A percentile compares a stretch with the other conserved stretches of the same genome.
These are phyloP conservation scores for Temnothorax ravouxi DNA, from an alignment of 2,888 invertebrate species.

Conservation along the genomic window DNA sequence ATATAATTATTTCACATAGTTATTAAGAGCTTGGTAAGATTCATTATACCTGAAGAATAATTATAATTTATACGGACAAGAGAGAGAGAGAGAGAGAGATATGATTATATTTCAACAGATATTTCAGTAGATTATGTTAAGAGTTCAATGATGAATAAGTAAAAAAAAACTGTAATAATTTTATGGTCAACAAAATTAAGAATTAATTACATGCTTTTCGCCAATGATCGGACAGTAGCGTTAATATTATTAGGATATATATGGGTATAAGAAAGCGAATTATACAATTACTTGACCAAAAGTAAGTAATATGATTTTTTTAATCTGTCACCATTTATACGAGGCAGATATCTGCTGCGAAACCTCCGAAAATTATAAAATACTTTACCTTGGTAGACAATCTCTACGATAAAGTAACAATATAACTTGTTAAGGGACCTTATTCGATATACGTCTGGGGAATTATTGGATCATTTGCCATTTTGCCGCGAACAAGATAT, in stretches of 20 bases:
- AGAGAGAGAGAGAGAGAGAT: background rate
- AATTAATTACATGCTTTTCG: background rate
- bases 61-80: background rate
- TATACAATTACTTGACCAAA: background rate
- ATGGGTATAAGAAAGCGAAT: background rate
- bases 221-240: background rate
- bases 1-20: constrained; percentile 40
- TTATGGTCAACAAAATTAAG: background rate
- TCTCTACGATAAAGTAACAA: background rate
- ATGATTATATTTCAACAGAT: background rate
- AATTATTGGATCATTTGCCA: constrained; percentile 45
- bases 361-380: background rate
- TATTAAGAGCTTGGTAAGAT: constrained; percentile 13
- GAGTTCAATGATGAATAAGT: background rate
- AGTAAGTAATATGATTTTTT: background rate
- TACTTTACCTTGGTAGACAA: background rate
- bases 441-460: constrained; percentile 15
- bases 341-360: background rate
- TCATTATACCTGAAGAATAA: background rate
- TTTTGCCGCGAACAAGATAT: constrained; percentile 46
- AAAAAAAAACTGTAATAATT: background rate
- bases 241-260: background rate
- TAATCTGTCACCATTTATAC: background rate
- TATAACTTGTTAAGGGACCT: constrained; percentile 26
- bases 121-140: background rate